Percentiles rank a stretch among this genome's conserved stretches.
These are phyloP conservation scores for Nematolebias whitei DNA, from an alignment of 2,113 vertebrate genomes.

Conservation along the genomic window DNA sequence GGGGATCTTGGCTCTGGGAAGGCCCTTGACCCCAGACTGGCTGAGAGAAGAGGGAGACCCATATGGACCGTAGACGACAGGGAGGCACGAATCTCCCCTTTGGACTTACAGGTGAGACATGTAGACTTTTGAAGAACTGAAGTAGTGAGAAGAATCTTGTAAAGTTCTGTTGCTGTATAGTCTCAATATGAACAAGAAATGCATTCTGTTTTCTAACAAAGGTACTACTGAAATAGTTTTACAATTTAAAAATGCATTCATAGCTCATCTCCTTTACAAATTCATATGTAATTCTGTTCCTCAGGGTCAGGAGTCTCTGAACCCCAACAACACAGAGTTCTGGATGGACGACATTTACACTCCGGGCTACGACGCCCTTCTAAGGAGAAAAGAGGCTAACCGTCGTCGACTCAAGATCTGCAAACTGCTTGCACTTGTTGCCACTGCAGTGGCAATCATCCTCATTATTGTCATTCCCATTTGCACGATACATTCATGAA, in stretches of 20 bases:
- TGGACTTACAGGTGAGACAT: conserved; percentile 87
- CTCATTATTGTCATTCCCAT: conserved; percentile 92
- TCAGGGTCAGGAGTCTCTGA: conserved; percentile 90
- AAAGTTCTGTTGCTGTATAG: not conserved
- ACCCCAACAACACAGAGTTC: conserved; percentile 94
- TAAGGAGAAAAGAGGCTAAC: conserved; percentile 90
- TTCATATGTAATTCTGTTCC: conserved; percentile 27
- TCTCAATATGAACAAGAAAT: not conserved
- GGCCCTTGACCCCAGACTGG: conserved; percentile 80
- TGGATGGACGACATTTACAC: conserved; percentile 97
- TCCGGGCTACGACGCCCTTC: conserved; percentile 89
- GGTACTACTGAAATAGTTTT: too few species aligned
- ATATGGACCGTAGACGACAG: conserved; percentile 92
- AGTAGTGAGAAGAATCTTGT: not conserved
- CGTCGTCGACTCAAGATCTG: conserved; percentile 89
- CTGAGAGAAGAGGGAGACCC: conserved; percentile 81
- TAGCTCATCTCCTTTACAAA: not conserved
- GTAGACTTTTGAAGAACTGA: not conserved
- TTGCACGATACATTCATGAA: conserved; percentile 88
- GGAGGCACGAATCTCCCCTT: conserved; percentile 78
- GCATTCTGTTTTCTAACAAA: too few species aligned
- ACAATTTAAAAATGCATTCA: too few species aligned
- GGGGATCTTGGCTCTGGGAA: conserved; percentile 76
- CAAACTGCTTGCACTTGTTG: conserved; percentile 88
- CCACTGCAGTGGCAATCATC: conserved; percentile 83